Percentiles rank a stretch among this genome's conserved stretches.
Conservation (phyloP, 2,113 vertebrate species). For the Cariama cristata region DNA sequence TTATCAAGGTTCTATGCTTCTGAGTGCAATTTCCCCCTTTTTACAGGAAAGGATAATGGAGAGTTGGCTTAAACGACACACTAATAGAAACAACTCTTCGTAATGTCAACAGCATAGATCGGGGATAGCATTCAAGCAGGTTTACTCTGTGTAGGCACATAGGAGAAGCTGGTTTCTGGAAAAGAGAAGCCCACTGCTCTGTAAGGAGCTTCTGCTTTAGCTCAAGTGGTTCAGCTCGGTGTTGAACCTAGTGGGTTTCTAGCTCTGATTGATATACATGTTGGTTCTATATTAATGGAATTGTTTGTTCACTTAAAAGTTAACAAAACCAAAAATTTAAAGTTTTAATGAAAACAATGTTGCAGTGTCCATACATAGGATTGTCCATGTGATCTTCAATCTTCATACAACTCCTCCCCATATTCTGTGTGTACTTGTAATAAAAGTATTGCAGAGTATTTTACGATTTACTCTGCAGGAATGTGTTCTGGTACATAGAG, state of each 20-base stretch:
- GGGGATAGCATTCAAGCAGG: neutral
- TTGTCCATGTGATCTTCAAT: neutral
- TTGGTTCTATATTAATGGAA: neutral
- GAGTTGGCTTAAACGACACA: neutral
- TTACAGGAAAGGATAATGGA: neutral
- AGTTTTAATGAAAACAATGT: neutral
- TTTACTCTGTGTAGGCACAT: neutral
- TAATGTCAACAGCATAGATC: neutral
- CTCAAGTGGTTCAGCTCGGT: neutral
- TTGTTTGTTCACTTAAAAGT: neutral
- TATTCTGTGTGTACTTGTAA: neutral
- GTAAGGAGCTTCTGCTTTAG: neutral
- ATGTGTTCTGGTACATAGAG: neutral
- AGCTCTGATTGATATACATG: neutral
- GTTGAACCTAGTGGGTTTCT: neutral
- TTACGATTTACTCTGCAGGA: neutral
- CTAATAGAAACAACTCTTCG: neutral
- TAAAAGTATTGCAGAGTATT: neutral
- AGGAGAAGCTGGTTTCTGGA: neutral
- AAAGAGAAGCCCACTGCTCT: neutral
- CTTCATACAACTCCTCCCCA: neutral
- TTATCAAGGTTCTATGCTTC: neutral
- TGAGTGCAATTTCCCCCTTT: neutral
- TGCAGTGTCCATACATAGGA: neutral
- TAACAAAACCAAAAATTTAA: neutral